Evolutionary conservation across 2,888 invertebrate genomes (phyloP).

Genomic region (Unio delphinus): DNA sequence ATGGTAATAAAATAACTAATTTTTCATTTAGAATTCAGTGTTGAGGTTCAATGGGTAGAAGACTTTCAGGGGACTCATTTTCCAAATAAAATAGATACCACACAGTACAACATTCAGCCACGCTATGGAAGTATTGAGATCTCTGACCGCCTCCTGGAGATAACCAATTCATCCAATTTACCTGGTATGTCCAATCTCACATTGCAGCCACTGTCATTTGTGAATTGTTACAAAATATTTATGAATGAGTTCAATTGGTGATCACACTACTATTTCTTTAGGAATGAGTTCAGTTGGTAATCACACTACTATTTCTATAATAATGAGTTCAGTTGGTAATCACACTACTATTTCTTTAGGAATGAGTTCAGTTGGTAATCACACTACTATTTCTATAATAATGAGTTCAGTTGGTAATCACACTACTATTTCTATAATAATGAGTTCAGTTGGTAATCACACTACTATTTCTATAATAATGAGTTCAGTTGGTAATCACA

Average conservation of each 20-base stretch:
- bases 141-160: slow-evolving; percentile 28
- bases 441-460: no score
- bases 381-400: background rate
- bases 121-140: slow-evolving; percentile 38
- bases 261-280: no score
- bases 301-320: no score
- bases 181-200: slow-evolving; percentile 42
- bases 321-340: background rate
- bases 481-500: no score
- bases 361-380: no score
- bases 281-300: no score
- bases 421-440: no score
- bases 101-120: slow-evolving; percentile 26
- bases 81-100: slow-evolving; percentile 45
- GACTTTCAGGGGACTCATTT: slow-evolving; percentile 50
- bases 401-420: background rate
- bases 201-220: background rate
- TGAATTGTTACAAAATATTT: background rate
- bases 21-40: slow-evolving; percentile 53
- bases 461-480: no score
- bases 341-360: no score
- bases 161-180: slow-evolving; percentile 40
- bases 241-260: background rate
- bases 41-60: slow-evolving; percentile 55
- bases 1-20: background rate